These are phyloP conservation scores for Tetrao urogallus DNA, from an alignment of 2,113 vertebrate genomes.

Conservation along the genomic window DNA sequence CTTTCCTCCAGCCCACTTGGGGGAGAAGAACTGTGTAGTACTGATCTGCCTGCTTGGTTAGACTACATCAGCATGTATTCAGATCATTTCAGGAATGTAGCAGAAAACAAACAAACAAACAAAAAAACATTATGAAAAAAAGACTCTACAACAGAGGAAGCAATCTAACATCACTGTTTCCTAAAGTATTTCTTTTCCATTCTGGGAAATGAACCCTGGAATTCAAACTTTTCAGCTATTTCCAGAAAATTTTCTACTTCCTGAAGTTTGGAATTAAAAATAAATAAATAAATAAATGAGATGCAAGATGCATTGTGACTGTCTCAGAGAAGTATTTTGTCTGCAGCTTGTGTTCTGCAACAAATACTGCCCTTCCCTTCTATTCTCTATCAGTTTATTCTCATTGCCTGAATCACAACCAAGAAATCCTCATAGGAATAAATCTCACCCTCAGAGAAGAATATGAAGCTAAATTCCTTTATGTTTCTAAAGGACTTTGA, in stretches of 20 bases:
- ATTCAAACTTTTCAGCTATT: not conserved
- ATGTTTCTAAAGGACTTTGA: not conserved
- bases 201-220: not conserved
- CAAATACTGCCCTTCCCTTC: not conserved
- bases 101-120: not conserved
- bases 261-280: not conserved
- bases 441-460: not conserved
- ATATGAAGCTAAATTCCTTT: not conserved
- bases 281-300: not conserved
- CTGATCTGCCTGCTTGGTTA: not conserved
- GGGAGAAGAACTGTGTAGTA: not conserved
- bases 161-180: not conserved
- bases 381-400: not conserved
- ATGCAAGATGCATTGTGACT: not conserved
- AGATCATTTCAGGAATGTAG: not conserved
- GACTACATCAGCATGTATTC: not conserved
- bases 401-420: not conserved
- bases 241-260: not conserved
- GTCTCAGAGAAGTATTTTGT: not conserved
- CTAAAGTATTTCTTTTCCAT: not conserved
- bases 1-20: not conserved
- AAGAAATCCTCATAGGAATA: not conserved
- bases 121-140: not conserved
- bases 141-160: not conserved
- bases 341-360: not conserved